A percentile compares a stretch with the other conserved stretches of the same genome.
Evolutionary conservation across 2,113 vertebrate genomes (phyloP).

Genomic region (Megalops atlanticus): DNA sequence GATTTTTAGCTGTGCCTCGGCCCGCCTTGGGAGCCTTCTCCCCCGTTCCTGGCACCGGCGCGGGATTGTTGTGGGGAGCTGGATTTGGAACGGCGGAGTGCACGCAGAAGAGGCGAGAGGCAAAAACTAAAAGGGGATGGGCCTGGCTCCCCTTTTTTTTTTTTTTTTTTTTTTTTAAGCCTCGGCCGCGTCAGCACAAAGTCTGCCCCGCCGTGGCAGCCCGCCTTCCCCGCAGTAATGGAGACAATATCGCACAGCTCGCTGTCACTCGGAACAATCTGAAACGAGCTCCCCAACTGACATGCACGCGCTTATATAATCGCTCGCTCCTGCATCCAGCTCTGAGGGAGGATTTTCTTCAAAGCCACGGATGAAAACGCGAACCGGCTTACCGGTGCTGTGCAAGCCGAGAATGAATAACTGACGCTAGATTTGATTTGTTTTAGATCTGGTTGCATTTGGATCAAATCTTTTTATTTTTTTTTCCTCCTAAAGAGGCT

Average conservation of each 20-base stretch:
- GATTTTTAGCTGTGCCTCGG: conserved; percentile 13
- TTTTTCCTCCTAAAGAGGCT: no score
- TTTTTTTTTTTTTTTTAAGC: not conserved
- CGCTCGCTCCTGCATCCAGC: not conserved
- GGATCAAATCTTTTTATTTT: not conserved
- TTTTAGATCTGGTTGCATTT: not conserved
- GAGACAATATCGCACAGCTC: not conserved
- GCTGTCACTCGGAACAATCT: not conserved
- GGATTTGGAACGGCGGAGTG: conserved; percentile 4
- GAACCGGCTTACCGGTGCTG: not conserved
- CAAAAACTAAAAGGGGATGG: not conserved
- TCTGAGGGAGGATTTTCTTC: not conserved
- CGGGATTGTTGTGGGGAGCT: conserved; percentile 1
- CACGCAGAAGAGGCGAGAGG: not conserved
- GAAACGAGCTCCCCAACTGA: not conserved
- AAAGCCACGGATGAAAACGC: not conserved
- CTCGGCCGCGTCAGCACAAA: not conserved
- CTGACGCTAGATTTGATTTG: not conserved
- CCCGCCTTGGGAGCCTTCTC: conserved; percentile 13
- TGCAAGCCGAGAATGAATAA: not conserved
- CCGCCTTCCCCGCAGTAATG: not conserved
- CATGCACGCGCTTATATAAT: not conserved
- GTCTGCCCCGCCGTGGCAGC: not conserved
- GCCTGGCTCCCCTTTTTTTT: not conserved
- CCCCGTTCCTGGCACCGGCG: not conserved